phyloP scores from a whole-genome alignment of 2,113 vertebrate genomes.

The Periophthalmus modestus region DNA sequence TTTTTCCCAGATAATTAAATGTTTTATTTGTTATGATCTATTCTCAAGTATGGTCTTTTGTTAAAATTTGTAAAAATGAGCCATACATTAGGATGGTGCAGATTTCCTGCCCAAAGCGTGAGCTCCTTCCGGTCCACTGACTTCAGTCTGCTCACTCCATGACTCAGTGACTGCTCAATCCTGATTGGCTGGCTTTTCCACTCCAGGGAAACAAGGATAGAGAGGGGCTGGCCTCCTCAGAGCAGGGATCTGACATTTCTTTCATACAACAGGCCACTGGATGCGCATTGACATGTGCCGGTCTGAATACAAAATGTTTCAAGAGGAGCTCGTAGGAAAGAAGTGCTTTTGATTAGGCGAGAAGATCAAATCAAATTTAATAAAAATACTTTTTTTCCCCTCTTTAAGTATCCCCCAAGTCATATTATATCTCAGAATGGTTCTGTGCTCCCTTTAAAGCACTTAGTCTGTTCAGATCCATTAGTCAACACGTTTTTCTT shows the following conservation, averaged over 20 bases:
- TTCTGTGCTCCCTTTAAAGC: conserved; percentile 16
- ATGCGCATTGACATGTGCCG: conserved; percentile 26
- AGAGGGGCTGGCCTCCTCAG: conserved; percentile 45
- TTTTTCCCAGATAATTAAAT: neutral
- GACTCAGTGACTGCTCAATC: conserved; percentile 54
- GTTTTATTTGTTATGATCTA: neutral
- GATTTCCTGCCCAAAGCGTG: conserved; percentile 40
- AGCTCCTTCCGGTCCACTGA: conserved; percentile 58
- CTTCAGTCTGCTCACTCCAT: conserved; percentile 41
- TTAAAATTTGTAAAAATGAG: conserved; percentile 18
- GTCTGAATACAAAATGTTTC: conserved; percentile 19
- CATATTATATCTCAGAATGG: neutral
- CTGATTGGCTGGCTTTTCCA: conserved; percentile 63
- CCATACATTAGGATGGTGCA: conserved; percentile 25
- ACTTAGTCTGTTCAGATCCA: conserved; percentile 29
- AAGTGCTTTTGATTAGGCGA: neutral
- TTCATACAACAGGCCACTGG: conserved; percentile 38
- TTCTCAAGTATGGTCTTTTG: conserved; percentile 10
- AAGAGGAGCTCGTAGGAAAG: neutral
- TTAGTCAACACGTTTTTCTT: conserved; percentile 35
- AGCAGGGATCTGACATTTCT: conserved; percentile 52
- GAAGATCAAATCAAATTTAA: neutral
- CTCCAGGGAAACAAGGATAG: conserved; percentile 44
- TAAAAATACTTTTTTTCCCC: neutral
- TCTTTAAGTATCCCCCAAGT: neutral